Evolutionary conservation across 2,113 vertebrate genomes (phyloP).

Genomic region (Phrynocephalus versicolor): DNA sequence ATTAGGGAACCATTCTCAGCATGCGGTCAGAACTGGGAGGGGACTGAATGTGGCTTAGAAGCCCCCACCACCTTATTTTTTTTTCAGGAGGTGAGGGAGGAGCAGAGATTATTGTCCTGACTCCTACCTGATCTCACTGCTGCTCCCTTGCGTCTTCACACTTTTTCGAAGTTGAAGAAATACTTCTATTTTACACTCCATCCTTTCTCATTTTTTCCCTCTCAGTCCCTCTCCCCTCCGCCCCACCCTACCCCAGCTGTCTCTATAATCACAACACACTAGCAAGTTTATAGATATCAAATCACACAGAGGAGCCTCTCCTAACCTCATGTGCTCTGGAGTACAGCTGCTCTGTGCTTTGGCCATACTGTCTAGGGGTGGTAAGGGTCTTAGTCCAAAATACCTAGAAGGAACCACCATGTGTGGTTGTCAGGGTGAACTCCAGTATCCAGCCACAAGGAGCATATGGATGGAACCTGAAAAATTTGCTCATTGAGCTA

Average conservation of each 20-base stretch:
- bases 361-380: no score
- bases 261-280: not conserved
- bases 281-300: not conserved
- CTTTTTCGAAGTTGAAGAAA: not conserved
- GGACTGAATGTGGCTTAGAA: slow-evolving; percentile 14
- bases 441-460: not conserved
- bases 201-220: no score
- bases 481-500: not conserved
- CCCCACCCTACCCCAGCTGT: no score
- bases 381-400: no score
- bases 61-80: not conserved
- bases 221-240: no score
- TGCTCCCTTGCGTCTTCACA: not conserved
- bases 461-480: not conserved
- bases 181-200: not conserved
- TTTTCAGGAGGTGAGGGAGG: not conserved
- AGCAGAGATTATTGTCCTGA: not conserved
- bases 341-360: no score
- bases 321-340: not conserved
- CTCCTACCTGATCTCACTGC: not conserved
- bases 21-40: slow-evolving; percentile 16
- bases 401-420: no score
- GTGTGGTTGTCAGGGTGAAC: not conserved
- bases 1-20: slow-evolving; percentile 42
- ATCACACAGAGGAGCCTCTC: not conserved